Evolutionary conservation across 35 echinoderm and acorn worm genomes (phyloP), one percentile per base, ranked within the genome.

Genomic region (Chiridota heheva): DNA sequence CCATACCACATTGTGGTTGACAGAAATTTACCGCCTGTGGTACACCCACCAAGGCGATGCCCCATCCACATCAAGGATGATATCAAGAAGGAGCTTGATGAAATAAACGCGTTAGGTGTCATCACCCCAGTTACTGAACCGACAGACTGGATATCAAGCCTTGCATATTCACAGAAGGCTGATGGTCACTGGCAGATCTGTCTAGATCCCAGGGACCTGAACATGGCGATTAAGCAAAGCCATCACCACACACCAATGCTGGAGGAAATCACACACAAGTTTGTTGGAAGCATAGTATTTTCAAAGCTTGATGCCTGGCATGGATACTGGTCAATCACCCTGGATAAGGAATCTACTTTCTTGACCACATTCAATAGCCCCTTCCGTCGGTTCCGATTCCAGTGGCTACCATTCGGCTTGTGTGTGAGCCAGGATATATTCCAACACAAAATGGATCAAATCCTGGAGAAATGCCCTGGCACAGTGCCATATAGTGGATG

Each of bases 311-410:
- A 95, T 40, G 86, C 80, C n/a, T 39, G 43, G 39, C 69, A 89
- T 85, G 91, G 91, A 3, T 95, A 89, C 53, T 96, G 81, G 86
- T 80, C 81, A 10, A 60, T 96, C 2, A 7, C 17, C n/a, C 58
- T 85, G 42, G 86, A 96, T 44, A 57, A 69, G 29, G 81, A 80
- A 0, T 73, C 61, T 7, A 36, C 31, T 24, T 39, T 42, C 1
- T 34, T 96, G 7, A 96, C 86, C 0, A 90, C 86, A 18, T 96
- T 96, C 61, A 95, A 90, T 48, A 81, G 59, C 40, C 91, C 91
- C 24, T 96, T 85, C 20, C 60, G 74, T 4, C 39, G 59, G 4
- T 80, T 44, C 33, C 17, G 73, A 0, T 87, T 68, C 42, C 15
- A 69, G 43, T 31, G 84, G 36, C 41, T 87, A 16, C 84, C 75